Conservation (phyloP, 2,797 vertebrate genomes). For the Petrocephalus sullivani region DNA sequence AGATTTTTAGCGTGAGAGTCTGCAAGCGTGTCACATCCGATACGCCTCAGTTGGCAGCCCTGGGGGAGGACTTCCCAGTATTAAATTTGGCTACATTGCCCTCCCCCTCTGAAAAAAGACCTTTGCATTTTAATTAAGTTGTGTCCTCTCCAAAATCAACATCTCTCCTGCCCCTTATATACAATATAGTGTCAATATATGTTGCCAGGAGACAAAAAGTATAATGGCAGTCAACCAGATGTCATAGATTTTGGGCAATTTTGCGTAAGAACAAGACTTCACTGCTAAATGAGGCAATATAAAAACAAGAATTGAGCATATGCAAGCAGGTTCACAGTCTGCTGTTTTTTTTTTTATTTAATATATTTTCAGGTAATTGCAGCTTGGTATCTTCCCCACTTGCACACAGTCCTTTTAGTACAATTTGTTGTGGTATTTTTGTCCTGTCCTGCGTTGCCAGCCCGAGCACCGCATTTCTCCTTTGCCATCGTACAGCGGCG, state of each 20-base stretch:
- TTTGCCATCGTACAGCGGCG: neutral
- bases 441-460: neutral
- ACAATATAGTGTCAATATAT: neutral
- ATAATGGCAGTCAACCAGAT: neutral
- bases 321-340: neutral
- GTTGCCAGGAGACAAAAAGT: neutral
- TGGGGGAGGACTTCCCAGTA: neutral
- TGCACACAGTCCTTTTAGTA: neutral
- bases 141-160: neutral
- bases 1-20: no score
- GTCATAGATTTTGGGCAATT: neutral
- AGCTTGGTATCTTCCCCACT: neutral
- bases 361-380: neutral
- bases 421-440: neutral
- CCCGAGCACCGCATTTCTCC: neutral
- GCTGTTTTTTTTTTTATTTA: neutral
- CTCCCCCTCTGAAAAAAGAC: neutral
- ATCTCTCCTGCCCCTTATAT: neutral
- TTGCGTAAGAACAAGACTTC: neutral
- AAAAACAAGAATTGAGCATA: neutral
- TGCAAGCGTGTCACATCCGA: no score
- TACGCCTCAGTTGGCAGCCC: no score
- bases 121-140: neutral
- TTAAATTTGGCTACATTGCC: neutral
- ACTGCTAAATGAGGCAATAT: neutral